These are phyloP conservation scores for Dolichoris vasculosae DNA, from an alignment of 1,140 invertebrate genomes.

Conservation along the genomic window DNA sequence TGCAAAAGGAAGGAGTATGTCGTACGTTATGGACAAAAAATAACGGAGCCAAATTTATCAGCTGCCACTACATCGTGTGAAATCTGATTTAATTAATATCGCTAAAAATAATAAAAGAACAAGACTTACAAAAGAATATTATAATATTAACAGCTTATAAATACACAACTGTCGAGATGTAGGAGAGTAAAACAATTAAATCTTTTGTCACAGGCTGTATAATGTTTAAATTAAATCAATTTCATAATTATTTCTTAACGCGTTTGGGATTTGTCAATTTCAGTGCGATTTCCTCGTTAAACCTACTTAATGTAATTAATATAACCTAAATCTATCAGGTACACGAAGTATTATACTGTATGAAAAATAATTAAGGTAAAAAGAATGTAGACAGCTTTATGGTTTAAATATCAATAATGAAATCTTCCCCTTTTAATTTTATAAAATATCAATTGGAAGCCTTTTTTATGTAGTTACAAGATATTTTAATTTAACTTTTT, in stretches of 20 bases:
- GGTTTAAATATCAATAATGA: slow-evolving; percentile 54
- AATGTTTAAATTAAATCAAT: slow-evolving; percentile 73
- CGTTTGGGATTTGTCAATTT: slow-evolving; percentile 37
- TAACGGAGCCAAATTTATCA: slow-evolving; percentile 64
- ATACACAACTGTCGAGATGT: slow-evolving; percentile 68
- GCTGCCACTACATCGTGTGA: slow-evolving; percentile 68
- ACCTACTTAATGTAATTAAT: slow-evolving; percentile 26
- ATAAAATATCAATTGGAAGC: slow-evolving; percentile 42
- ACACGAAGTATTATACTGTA: slow-evolving; percentile 25
- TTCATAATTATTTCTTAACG: slow-evolving; percentile 66
- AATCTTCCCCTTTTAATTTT: slow-evolving; percentile 50
- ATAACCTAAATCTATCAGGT: slow-evolving; percentile 19
- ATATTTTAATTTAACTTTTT: slow-evolving; percentile 23
- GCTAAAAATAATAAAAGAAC: slow-evolving; percentile 66
- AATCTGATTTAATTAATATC: slow-evolving; percentile 53
- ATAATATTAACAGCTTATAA: slow-evolving; percentile 70
- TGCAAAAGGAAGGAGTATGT: slow-evolving; percentile 50
- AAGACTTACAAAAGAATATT: slow-evolving; percentile 73
- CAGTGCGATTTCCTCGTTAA: slow-evolving; percentile 43
- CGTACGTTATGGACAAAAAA: slow-evolving; percentile 52
- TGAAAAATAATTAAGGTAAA: slow-evolving; percentile 40
- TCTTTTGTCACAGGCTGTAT: slow-evolving; percentile 71
- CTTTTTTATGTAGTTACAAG: slow-evolving; percentile 23
- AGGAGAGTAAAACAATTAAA: slow-evolving; percentile 67
- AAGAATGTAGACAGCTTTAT: slow-evolving; percentile 47